Percentiles rank a stretch among this genome's conserved stretches.
Evolutionary conservation across 30 jellyfish, hydroid and myxozoan genomes (phyloP).

Genomic region (Aurelia sp.): DNA sequence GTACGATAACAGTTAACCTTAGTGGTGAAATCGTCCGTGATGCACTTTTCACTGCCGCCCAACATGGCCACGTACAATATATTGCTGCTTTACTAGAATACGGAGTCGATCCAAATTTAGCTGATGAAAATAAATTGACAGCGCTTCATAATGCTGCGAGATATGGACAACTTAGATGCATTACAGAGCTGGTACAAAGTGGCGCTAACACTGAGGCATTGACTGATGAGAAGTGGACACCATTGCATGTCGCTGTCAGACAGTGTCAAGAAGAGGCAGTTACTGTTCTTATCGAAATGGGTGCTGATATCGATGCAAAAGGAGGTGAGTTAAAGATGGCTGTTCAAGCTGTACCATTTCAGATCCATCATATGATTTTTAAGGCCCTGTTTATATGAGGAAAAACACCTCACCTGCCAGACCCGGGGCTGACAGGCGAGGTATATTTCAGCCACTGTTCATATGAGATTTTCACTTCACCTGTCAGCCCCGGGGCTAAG

Average conservation of each 20-base stretch:
- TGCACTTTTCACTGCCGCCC: constrained; percentile 64
- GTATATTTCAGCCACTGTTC: too few species aligned
- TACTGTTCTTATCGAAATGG: constrained; percentile 52
- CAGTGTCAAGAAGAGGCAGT: constrained; percentile 84
- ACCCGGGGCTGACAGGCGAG: too few species aligned
- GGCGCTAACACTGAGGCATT: constrained; percentile 75
- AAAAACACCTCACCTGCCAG: too few species aligned
- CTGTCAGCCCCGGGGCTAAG: too few species aligned
- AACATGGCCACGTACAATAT: constrained; percentile 49
- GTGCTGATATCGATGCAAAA: constrained; percentile 47
- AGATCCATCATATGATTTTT: too few species aligned
- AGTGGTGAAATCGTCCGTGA: constrained; percentile 21
- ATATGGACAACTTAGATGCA: constrained; percentile 66
- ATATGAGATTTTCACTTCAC: too few species aligned
- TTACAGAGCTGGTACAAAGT: constrained; percentile 45
- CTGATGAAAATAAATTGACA: constrained; percentile 31
- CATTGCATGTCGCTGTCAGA: constrained; percentile 84
- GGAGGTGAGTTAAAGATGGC: constrained; percentile 51
- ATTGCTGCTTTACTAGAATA: constrained; percentile 30
- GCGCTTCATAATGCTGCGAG: constrained; percentile 78
- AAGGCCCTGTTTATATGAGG: too few species aligned
- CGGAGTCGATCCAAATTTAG: constrained; percentile 55
- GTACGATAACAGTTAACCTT: neutral
- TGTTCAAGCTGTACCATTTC: too few species aligned
- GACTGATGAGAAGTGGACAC: constrained; percentile 68